Evolutionary conservation across 2,797 vertebrate species (phyloP).

Genomic region (Megaceryle alcyon): DNA sequence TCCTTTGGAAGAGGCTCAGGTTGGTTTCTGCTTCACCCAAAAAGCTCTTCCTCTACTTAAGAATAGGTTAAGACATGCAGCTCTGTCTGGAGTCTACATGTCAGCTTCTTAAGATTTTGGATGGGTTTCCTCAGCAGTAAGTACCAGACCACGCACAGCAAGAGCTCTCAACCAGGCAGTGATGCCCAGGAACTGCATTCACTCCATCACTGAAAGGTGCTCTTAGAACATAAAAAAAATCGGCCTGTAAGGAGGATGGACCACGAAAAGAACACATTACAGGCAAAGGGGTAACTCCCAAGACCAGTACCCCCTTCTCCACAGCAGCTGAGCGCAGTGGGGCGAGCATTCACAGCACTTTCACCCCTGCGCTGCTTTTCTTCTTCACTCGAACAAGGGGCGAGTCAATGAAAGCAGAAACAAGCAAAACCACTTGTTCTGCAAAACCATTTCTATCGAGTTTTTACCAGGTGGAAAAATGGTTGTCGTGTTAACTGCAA

Average conservation of each 20-base stretch:
- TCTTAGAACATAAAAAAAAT: background rate
- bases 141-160: accelerated
- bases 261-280: background rate
- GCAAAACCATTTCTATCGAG: background rate
- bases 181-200: background rate
- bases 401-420: background rate
- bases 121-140: background rate
- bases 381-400: background rate
- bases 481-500: background rate
- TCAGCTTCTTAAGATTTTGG: background rate
- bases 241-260: background rate
- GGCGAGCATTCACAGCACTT: background rate
- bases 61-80: background rate
- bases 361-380: background rate
- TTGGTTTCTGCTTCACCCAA: background rate
- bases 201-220: background rate
- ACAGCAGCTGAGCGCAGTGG: accelerated
- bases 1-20: background rate
- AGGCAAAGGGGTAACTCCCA: background rate
- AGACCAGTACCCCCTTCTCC: background rate
- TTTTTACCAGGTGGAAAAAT: background rate
- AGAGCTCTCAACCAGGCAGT: background rate
- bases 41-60: background rate
- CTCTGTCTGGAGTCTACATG: background rate
- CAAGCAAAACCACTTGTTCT: background rate